Evolutionary conservation across 2,113 vertebrate species (phyloP), one percentile per base, ranked within the genome.

Genomic region (Poicephalus gulielmi): DNA sequence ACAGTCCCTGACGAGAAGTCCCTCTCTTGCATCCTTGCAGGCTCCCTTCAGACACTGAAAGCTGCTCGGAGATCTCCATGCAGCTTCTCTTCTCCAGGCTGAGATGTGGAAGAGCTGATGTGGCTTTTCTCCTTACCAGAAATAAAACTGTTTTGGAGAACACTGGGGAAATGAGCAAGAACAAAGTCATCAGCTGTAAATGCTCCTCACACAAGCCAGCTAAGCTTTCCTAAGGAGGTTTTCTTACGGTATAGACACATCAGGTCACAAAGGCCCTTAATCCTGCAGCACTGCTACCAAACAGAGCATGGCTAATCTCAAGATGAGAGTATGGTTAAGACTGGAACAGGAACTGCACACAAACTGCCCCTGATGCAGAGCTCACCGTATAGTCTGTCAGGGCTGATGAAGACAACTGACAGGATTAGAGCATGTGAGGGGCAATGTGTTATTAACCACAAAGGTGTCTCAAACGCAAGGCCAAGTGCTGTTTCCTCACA

Each of bases 321-420:
- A 28, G 35, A 30, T 0, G 9, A 60, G 63, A 33, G 25, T 1
- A 5, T 35, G 35, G 41, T 17, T 20, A 17, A n/a, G 23, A 23
- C 10, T 1, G 1, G 63, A 57, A 49, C 8, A 12, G 43, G 12
- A 17, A 33, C 5, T 0, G 8, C 28, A 3, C 31, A 76, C 83
- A 74, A 52, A 70, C 22, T 9, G 0, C 33, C 23, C 28, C 6
- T 2, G 11, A 24, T 3, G 19, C 62, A 13, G 8, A 75, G 67
- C 49, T 83, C 43, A 12, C n/a, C 12, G 1, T 1, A 41, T 11
- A 28, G 73, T 2, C 47, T 57, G 52, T 25, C 30, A 13, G 43
- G 14, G 31, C 47, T 13, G 47, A 57, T 1, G 0, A 3, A 76
- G 64, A 31, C 23, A 33, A 19, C 9, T 25, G 57, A 17, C 15